Percentiles rank a stretch among this genome's conserved stretches.
Conservation (phyloP, 1,140 invertebrate genomes). For the Musca domestica region DNA sequence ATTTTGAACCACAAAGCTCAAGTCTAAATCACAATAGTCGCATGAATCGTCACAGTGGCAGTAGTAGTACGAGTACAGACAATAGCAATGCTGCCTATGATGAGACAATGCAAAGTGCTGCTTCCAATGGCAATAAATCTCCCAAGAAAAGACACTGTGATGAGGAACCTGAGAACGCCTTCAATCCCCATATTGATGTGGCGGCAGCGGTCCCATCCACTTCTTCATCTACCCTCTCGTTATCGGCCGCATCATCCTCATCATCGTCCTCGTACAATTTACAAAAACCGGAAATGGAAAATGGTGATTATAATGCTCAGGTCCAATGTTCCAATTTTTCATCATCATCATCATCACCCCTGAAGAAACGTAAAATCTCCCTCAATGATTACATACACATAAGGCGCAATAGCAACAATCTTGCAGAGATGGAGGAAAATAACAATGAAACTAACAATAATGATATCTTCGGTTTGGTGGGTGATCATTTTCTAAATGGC, state of each 20-base stretch:
- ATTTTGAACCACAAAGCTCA: not conserved
- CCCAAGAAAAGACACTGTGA: not conserved
- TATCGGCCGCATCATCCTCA: not conserved
- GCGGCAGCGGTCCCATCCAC: conserved; percentile 9
- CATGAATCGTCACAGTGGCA: not conserved
- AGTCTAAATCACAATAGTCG: conserved; percentile 2
- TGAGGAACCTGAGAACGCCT: not conserved
- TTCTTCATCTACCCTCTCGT: not conserved
- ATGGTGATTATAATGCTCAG: no score
- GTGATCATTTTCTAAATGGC: conserved; percentile 15
- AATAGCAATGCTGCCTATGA: conserved; percentile 7
- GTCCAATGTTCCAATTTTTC: no score
- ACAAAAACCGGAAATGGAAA: not conserved
- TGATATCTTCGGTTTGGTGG: not conserved
- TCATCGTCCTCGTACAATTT: not conserved
- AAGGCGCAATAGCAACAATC: not conserved
- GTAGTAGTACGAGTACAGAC: not conserved
- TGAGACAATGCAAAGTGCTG: not conserved
- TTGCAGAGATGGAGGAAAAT: not conserved
- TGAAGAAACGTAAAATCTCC: conserved; percentile 22
- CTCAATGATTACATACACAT: conserved; percentile 8
- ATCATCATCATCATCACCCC: not conserved
- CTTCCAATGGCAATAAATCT: not conserved
- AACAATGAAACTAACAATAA: conserved; percentile 21
- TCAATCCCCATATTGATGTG: conserved; percentile 10